phyloP scores from a whole-genome alignment of 2,888 invertebrate genomes.

The Stictocephala bisonia region DNA sequence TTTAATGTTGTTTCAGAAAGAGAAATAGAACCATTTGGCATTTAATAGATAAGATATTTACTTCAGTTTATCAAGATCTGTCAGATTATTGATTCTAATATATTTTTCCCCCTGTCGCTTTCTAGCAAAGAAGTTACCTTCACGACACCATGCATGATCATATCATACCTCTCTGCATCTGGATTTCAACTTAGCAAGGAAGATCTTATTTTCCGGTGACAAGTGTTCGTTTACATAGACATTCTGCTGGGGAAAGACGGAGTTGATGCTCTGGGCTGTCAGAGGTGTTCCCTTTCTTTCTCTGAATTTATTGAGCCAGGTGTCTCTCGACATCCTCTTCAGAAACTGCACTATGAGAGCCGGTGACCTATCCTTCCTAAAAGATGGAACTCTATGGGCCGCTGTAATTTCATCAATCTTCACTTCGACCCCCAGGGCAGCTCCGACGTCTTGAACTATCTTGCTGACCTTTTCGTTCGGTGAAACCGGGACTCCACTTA shows the following conservation, averaged over 20 bases:
- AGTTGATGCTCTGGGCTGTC: not conserved
- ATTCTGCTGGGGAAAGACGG: not conserved
- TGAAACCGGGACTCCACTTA: constrained; percentile 12
- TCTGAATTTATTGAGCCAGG: not conserved
- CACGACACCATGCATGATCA: not conserved
- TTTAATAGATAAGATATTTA: too few species aligned
- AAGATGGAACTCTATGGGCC: not conserved
- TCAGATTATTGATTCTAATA: not conserved
- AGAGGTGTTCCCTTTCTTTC: not conserved
- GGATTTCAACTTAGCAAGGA: constrained; percentile 4
- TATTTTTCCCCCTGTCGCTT: constrained; percentile 10
- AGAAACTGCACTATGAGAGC: constrained; percentile 24
- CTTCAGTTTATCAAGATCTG: constrained; percentile 28
- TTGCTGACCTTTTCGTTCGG: constrained; percentile 21
- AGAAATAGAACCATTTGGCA: too few species aligned
- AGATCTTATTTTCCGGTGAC: constrained; percentile 16
- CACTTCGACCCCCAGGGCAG: constrained; percentile 21
- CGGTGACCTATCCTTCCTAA: not conserved
- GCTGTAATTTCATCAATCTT: constrained; percentile 5
- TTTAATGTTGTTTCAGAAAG: too few species aligned
- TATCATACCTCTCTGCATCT: constrained; percentile 10
- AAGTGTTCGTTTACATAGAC: constrained; percentile 27
- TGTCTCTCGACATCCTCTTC: not conserved
- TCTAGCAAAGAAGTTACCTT: constrained; percentile 3
- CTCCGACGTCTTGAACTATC: constrained; percentile 22